These are phyloP conservation scores for Pheosia tremula DNA, from an alignment of 2,888 invertebrate genomes.

Conservation along the genomic window DNA sequence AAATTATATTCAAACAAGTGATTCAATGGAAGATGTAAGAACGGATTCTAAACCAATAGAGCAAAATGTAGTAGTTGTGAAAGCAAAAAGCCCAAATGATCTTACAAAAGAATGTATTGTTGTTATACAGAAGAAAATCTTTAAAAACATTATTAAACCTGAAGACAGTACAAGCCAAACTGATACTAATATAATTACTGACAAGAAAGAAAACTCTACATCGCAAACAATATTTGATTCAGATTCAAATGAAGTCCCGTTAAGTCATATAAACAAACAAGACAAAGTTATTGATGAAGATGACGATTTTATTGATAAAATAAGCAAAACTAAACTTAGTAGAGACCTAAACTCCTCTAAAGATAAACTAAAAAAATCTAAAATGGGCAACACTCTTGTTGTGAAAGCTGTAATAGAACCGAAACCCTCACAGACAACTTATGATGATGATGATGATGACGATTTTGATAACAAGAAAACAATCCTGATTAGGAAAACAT, in stretches of 20 bases:
- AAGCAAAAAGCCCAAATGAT: slow-evolving; percentile 64
- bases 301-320: slow-evolving; percentile 54
- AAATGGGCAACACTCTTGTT: slow-evolving; percentile 27
- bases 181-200: slow-evolving; percentile 11
- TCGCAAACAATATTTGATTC: slow-evolving; percentile 64
- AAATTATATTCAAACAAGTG: not conserved
- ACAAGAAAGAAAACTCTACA: slow-evolving; percentile 21
- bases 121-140: slow-evolving; percentile 72
- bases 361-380: slow-evolving; percentile 42
- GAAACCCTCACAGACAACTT: slow-evolving; percentile 50
- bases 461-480: slow-evolving; percentile 62
- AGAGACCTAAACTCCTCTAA: slow-evolving; percentile 41
- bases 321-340: slow-evolving; percentile 21
- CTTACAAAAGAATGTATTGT: slow-evolving; percentile 75
- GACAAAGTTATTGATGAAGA: slow-evolving; percentile 43
- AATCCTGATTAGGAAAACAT: slow-evolving; percentile 65
- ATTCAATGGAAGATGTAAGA: slow-evolving; percentile 7
- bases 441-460: slow-evolving; percentile 70
- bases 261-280: slow-evolving; percentile 55
- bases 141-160: slow-evolving; percentile 47
- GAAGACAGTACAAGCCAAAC: slow-evolving; percentile 11
- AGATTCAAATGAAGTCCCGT: slow-evolving; percentile 68
- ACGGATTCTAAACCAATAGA: slow-evolving; percentile 7
- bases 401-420: slow-evolving; percentile 19
- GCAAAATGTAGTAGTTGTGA: slow-evolving; percentile 22